Base-by-base conservation (phyloP, 2,113 vertebrate genomes). In the Tretioscincus oriximinensis region DNA sequence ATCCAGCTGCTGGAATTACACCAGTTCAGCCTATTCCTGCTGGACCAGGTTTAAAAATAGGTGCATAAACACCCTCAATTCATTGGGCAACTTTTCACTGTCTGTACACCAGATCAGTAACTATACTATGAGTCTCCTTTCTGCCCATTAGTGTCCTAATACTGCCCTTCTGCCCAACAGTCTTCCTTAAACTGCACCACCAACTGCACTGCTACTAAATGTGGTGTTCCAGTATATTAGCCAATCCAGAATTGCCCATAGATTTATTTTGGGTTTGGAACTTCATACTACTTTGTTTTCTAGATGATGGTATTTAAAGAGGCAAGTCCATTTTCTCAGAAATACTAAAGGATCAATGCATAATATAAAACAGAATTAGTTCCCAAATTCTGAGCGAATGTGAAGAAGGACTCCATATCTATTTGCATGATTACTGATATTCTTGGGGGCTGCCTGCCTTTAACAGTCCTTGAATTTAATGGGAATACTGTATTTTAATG, bases 401-500 rank as follows among this genome's bases (percentile, higher is more conserved):
- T 64, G 26, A 35, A 22, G 10, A 24, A 45, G 22, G 51, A 2
- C 29, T 22, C 18, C 11, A 5, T 6, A 2, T 16, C 8, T 51
- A 51, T 51, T 51, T 51, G 9, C 22, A 21, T 58, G 18, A 31
- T 11, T 47, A 4, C 71, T 49, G 26, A 81, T 58, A 81, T 31
- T 2, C 16, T 61, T 45, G 45, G 76, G 60, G 77, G 88, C 85
- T 60, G 74, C 89, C 35, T 31, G 71, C 77, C 82, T 91, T 91
- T 86, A 90, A 88, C 76, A 92, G 78, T 84, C 73, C 64, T 89
- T 85, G 82, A 74, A 31, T 93, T 91, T 92, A 90, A 91, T 93
- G 84, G 85, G 87, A 92, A 87, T 86, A 83, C 86, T 69, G 68
- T 89, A 87, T 92, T n/a, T n/a, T 90, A 90, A 89, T 93, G 90